phyloP scores from a whole-genome alignment of 2,113 vertebrate species.

The Syngnathus floridae region DNA sequence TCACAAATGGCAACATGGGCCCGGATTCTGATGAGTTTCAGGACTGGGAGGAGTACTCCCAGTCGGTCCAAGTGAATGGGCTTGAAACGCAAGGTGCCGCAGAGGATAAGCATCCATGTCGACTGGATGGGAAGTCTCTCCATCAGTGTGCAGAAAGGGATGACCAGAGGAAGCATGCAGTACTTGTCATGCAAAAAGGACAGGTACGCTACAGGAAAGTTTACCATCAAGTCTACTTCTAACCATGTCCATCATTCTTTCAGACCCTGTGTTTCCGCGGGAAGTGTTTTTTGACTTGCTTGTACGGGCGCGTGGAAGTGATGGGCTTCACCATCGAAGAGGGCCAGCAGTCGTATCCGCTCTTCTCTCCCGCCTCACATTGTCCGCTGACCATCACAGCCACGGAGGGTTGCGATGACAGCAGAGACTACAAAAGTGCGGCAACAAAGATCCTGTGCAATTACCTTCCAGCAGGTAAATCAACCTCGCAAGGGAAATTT shows the following conservation, averaged over 20 bases:
- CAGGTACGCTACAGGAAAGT: constrained; percentile 52
- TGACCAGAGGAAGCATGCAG: constrained; percentile 51
- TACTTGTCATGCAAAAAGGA: constrained; percentile 68
- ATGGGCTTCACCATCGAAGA: constrained; percentile 79
- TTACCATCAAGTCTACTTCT: background rate
- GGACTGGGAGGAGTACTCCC: constrained; percentile 58
- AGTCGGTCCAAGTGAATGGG: constrained; percentile 48
- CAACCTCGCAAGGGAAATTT: background rate
- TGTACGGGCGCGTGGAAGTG: constrained; percentile 83
- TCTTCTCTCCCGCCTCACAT: constrained; percentile 81
- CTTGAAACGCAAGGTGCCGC: background rate
- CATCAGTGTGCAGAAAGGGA: constrained; percentile 61
- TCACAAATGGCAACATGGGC: constrained; percentile 13
- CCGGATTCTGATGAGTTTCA: constrained; percentile 49
- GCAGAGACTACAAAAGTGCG: constrained; percentile 57
- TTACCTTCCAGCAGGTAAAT: constrained; percentile 69
- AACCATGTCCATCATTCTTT: background rate
- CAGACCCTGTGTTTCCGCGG: constrained; percentile 81
- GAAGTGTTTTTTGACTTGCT: constrained; percentile 79
- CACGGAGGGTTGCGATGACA: constrained; percentile 40
- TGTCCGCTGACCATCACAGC: constrained; percentile 73
- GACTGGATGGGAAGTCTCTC: constrained; percentile 48
- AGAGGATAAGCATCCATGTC: background rate
- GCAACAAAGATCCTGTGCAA: constrained; percentile 66
- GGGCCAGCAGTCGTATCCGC: constrained; percentile 77